phyloP scores from a whole-genome alignment of 2,113 vertebrate genomes.

The Heliornis fulica region DNA sequence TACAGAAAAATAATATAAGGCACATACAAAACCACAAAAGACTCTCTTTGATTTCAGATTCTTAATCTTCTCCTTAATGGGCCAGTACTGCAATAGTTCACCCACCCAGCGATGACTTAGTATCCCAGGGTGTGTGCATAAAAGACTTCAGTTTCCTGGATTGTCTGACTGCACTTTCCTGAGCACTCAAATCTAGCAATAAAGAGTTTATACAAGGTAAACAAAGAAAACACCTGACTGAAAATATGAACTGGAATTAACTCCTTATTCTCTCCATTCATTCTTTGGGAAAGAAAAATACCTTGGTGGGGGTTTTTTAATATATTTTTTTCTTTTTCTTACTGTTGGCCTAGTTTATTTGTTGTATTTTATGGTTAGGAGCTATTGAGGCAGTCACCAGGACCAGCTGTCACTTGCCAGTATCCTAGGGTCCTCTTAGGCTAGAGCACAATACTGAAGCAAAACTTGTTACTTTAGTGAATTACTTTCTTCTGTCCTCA shows the following conservation, averaged over 20 bases:
- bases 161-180: not conserved
- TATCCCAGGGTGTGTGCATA: not conserved
- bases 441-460: not conserved
- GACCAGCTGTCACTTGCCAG: not conserved
- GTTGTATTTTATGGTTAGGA: not conserved
- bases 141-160: not conserved
- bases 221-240: not conserved
- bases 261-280: not conserved
- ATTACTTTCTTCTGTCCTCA: not conserved
- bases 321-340: not conserved
- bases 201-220: constrained; percentile 17
- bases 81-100: not conserved
- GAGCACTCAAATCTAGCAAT: not conserved
- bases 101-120: not conserved
- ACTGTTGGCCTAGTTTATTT: not conserved
- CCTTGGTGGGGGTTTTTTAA: not conserved
- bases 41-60: not conserved
- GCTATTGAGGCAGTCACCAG: not conserved
- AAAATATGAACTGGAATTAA: not conserved
- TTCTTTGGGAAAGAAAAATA: not conserved
- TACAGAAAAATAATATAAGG: not conserved
- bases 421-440: not conserved
- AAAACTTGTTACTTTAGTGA: not conserved
- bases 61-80: not conserved
- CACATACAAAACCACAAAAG: not conserved